Percentiles rank a stretch among this genome's conserved stretches.
Conservation (phyloP, 2,888 invertebrate genomes). For the Lapara coniferarum region DNA sequence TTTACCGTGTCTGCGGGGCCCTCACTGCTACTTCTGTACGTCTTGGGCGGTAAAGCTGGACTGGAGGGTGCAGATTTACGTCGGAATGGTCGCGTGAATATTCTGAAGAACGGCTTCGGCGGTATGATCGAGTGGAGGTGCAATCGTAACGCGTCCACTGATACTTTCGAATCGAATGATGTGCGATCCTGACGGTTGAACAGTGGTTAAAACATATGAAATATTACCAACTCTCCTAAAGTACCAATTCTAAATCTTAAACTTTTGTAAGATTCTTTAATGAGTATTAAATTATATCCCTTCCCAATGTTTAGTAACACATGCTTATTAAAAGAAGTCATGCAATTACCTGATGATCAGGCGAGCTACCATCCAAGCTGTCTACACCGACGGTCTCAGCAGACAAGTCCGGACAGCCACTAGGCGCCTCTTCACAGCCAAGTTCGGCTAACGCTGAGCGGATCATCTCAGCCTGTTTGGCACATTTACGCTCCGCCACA, state of each 20-base stretch:
- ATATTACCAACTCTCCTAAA: not conserved
- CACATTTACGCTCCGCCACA: conserved; percentile 92
- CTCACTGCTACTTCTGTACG: conserved; percentile 77
- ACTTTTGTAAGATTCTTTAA: not conserved
- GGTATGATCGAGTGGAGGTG: conserved; percentile 83
- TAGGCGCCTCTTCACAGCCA: conserved; percentile 94
- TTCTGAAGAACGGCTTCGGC: conserved; percentile 84
- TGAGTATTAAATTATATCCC: too few species aligned
- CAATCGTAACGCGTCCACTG: conserved; percentile 79
- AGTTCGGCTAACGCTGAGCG: conserved; percentile 92
- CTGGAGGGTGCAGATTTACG: conserved; percentile 87
- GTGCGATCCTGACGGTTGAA: conserved; percentile 76
- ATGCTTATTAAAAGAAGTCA: not conserved
- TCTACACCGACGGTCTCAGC: conserved; percentile 87
- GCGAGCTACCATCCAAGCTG: conserved; percentile 85
- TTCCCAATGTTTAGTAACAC: not conserved
- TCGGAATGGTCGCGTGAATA: conserved; percentile 87
- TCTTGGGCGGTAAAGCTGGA: conserved; percentile 84
- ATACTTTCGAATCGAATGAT: conserved; percentile 80
- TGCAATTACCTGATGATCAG: conserved; percentile 85
- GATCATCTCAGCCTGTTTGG: conserved; percentile 92
- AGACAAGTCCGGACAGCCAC: conserved; percentile 92
- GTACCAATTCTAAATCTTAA: too few species aligned
- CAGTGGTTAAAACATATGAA: conserved; percentile 28
- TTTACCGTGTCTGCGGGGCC: conserved; percentile 79